A percentile compares a stretch with the other conserved stretches of the same genome.
Evolutionary conservation across 2,888 invertebrate species (phyloP).

Genomic region (Lamellibrachia satsuma): DNA sequence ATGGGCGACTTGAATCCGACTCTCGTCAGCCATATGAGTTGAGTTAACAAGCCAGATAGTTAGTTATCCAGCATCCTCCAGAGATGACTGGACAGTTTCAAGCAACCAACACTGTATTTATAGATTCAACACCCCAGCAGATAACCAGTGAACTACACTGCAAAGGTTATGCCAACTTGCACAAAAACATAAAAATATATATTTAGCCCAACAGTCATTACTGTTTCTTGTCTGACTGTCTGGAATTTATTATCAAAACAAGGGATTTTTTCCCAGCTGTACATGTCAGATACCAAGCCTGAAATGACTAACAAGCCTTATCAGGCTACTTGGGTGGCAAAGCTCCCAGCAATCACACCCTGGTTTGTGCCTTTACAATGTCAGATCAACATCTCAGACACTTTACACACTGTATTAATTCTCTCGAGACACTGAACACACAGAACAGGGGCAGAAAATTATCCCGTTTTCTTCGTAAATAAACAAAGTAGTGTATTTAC

Average conservation of each 20-base stretch:
- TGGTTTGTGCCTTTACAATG: neutral
- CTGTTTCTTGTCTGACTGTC: neutral
- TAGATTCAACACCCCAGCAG: neutral
- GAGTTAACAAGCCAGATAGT: no score
- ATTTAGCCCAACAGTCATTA: neutral
- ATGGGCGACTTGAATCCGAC: no score
- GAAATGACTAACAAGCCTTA: neutral
- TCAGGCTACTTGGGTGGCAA: neutral
- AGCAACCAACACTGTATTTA: neutral
- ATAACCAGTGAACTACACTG: neutral
- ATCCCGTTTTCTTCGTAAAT: neutral
- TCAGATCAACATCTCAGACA: neutral
- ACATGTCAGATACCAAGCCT: neutral
- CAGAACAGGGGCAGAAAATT: neutral
- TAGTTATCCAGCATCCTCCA: neutral
- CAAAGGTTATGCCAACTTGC: neutral
- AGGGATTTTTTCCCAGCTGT: neutral
- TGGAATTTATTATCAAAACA: neutral
- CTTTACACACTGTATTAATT: neutral
- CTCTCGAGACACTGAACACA: neutral
- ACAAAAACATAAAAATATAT: neutral
- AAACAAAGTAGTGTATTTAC: slow-evolving; percentile 7
- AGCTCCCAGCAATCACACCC: neutral
- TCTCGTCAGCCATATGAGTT: no score
- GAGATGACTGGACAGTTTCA: neutral